phyloP scores from a whole-genome alignment of 1,140 invertebrate species.

The Scaptomyza graminum region DNA sequence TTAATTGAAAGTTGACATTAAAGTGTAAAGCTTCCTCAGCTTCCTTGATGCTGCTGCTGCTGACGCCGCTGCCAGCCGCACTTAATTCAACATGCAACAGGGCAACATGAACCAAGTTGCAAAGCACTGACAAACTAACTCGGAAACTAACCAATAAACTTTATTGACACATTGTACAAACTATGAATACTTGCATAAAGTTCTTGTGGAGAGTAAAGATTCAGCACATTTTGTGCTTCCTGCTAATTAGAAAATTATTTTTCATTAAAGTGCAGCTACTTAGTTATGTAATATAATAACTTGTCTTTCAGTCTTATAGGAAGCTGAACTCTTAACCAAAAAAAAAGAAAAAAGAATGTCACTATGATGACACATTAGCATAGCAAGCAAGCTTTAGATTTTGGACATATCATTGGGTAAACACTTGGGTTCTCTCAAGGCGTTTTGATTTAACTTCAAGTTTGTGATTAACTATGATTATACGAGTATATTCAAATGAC shows the following conservation, averaged over 20 bases:
- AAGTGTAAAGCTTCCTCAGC: conserved; percentile 20
- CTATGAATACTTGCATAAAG: not conserved
- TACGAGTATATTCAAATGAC: too few species aligned
- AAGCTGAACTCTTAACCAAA: too few species aligned
- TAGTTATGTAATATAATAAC: not conserved
- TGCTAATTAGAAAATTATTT: conserved; percentile 7
- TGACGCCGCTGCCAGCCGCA: conserved; percentile 13
- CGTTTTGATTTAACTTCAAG: too few species aligned
- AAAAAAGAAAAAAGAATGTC: too few species aligned
- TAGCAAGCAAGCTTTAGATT: too few species aligned
- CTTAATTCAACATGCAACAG: conserved; percentile 29
- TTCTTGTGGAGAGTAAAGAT: not conserved
- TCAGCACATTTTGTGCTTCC: conserved; percentile 4
- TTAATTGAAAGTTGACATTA: conserved; percentile 74
- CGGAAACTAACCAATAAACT: not conserved
- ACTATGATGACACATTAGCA: too few species aligned
- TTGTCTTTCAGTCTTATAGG: not conserved
- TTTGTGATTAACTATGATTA: too few species aligned
- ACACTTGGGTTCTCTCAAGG: too few species aligned
- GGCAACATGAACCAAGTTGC: conserved; percentile 2
- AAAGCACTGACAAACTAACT: not conserved
- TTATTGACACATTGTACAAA: not conserved
- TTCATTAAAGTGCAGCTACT: not conserved
- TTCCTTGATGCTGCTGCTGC: too few species aligned
- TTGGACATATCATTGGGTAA: too few species aligned